Evolutionary conservation across 1,140 invertebrate species (phyloP), one percentile per base, ranked within the genome.

Genomic region (Drosophila ercepeae): DNA sequence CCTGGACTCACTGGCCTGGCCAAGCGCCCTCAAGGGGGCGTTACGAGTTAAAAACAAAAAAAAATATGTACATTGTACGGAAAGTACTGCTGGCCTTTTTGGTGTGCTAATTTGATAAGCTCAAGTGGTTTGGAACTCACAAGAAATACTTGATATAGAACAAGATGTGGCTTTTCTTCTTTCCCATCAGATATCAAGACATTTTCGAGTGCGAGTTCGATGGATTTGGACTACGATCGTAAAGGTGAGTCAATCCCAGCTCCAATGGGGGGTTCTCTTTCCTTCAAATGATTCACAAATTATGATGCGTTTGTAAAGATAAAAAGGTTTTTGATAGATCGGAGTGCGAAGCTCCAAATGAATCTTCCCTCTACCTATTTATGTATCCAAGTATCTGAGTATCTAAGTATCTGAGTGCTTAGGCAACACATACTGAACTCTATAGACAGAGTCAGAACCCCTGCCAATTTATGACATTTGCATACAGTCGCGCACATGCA

Each of bases 81-180:
- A 16, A 16, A 32, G 16, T 19, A 58, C 32, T 53, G 25, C 18
- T 53, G 4, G 5, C 19, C n/a, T 27, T 21, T 36, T 58, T 49
- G 25, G 41, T 70, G 65, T 63, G 67, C 65, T 71, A 73, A 71
- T 71, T 73, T 63, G 67, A 71, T 71, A 73, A 71, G 67, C 69
- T 73, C 21, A 70, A 73, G 70, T 73, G 49, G 54, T 23, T 19
- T 27, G 9, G 29, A 29, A 18, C 13, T 32, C 21, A 16, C 7
- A 46, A 16, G 13, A 51, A 51, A 50, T 50, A 41, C 29, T 25
- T 36, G 29, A 9, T 9, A 32, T 11, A 48, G 41, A 34, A 19
- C 49, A 19, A 68, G 53, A 49, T 41, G 44, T 50, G 49, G 32
- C 49, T 44, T 34, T 51, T 48, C 39, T 19, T 55, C 25, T 4